A percentile compares a stretch with the other conserved stretches of the same genome.
Conservation (phyloP, 2,113 vertebrate species). For the Callorhinus ursinus region DNA sequence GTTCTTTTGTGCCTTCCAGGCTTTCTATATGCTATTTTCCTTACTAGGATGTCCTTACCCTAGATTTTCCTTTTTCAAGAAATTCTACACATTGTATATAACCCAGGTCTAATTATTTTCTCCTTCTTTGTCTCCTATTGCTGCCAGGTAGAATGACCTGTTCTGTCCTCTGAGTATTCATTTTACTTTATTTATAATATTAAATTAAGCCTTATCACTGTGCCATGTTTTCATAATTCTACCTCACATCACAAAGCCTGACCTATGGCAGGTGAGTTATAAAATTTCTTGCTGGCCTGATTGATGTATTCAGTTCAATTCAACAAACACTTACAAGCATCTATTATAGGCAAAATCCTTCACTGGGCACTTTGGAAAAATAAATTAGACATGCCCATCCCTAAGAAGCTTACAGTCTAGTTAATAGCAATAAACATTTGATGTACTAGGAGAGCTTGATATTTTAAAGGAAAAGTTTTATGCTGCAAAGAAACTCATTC, state of each 20-base stretch:
- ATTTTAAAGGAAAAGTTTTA: constrained; percentile 15
- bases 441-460: not conserved
- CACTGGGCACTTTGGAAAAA: constrained; percentile 41
- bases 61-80: not conserved
- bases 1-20: not conserved
- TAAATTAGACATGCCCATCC: constrained; percentile 43
- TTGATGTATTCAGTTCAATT: constrained; percentile 51
- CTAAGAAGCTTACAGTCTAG: constrained; percentile 45
- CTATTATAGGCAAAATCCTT: constrained; percentile 40
- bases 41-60: not conserved
- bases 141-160: constrained; percentile 38
- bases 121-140: not conserved
- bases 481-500: not conserved
- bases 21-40: not conserved
- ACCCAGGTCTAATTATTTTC: constrained; percentile 21
- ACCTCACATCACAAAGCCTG: constrained; percentile 37
- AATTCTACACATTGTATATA: not conserved
- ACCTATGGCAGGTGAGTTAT: constrained; percentile 33
- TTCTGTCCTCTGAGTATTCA: not conserved
- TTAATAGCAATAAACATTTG: not conserved
- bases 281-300: constrained; percentile 14
- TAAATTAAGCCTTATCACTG: constrained; percentile 49
- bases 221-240: not conserved
- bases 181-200: constrained; percentile 53
- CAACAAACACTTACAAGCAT: constrained; percentile 30